phyloP scores from a whole-genome alignment of 2,888 invertebrate species.

The Disparrhopalites patrizii region DNA sequence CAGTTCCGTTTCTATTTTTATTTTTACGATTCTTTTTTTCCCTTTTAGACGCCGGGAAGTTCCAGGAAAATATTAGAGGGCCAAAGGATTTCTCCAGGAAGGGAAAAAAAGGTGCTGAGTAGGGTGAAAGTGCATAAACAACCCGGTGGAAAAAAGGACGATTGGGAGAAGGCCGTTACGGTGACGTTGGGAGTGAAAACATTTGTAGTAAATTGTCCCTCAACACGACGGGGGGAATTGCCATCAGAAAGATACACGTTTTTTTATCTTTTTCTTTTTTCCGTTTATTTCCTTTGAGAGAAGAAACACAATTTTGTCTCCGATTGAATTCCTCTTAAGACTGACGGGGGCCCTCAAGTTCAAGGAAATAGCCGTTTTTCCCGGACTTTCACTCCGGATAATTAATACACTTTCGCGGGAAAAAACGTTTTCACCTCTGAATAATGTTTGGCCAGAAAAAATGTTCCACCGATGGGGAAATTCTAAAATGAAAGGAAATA shows the following conservation, averaged over 20 bases:
- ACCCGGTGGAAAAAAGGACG: neutral
- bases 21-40: neutral
- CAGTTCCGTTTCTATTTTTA: neutral
- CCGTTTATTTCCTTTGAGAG: no score
- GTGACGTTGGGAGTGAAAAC: slow-evolving; percentile 12
- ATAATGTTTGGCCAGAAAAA: neutral
- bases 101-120: no score
- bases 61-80: neutral
- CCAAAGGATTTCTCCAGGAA: neutral
- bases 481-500: no score
- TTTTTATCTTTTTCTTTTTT: no score
- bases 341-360: no score
- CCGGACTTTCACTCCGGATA: neutral
- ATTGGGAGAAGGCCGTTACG: slow-evolving; percentile 2
- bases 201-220: slow-evolving; percentile 14
- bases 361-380: no score
- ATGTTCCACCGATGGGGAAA: neutral
- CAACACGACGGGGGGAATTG: neutral
- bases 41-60: neutral
- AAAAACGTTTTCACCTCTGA: neutral
- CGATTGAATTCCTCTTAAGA: no score
- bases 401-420: slow-evolving; percentile 6
- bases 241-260: neutral
- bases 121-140: no score
- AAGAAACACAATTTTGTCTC: no score